A percentile compares a stretch with the other conserved stretches of the same genome.
Conservation (phyloP, 1,140 invertebrate species). For the Physella acuta region DNA sequence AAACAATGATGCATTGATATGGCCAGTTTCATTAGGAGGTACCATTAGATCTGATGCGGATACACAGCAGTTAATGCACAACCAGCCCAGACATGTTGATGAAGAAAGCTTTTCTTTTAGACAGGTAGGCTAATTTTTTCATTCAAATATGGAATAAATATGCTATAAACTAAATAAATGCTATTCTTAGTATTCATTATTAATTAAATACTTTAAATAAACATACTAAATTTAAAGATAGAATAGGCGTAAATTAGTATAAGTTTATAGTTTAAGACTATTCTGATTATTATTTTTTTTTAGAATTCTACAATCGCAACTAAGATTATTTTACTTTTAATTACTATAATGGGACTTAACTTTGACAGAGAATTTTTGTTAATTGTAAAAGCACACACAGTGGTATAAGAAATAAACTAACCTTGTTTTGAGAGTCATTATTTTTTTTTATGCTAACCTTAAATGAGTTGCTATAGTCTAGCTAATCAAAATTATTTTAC, state of each 20-base stretch:
- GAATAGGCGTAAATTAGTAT: neutral
- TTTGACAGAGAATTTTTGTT: no score
- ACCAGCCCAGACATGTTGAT: neutral
- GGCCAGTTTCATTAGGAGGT: conserved; percentile 1
- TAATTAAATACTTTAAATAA: neutral
- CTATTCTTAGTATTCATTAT: neutral
- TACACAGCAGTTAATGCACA: neutral
- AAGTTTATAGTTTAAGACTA: conserved; percentile 1
- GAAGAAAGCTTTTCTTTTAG: neutral
- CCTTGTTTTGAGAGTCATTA: no score
- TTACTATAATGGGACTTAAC: no score
- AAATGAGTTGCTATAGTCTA: neutral
- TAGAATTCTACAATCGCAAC: neutral
- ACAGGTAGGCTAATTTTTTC: neutral
- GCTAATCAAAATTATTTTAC: neutral
- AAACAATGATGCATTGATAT: neutral
- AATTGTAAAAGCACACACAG: no score
- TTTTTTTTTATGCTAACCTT: neutral
- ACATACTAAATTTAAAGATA: neutral
- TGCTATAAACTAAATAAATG: neutral
- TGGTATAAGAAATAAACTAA: no score
- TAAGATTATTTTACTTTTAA: no score
- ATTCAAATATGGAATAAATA: neutral
- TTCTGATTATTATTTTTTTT: neutral
- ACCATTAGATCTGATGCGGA: neutral